Evolutionary conservation across 2,113 vertebrate genomes (phyloP).

Genomic region (Chrysochloris asiatica): DNA sequence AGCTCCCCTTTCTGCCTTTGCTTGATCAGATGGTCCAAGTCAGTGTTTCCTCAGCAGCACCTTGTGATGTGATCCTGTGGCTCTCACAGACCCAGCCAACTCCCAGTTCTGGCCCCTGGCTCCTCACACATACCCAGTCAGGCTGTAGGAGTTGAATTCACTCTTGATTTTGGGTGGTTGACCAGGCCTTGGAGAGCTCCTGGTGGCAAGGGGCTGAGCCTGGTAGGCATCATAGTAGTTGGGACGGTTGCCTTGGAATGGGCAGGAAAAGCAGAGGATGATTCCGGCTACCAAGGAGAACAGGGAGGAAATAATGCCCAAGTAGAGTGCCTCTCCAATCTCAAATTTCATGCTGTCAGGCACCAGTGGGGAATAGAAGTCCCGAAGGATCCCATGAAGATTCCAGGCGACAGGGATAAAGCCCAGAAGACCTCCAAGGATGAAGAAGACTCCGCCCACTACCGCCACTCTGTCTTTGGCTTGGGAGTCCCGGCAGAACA

Average conservation of each 20-base stretch:
- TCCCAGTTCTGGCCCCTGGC: conserved; percentile 70
- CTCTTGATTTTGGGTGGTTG: conserved; percentile 82
- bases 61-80: conserved; percentile 60
- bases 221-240: conserved; percentile 76
- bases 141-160: conserved; percentile 86
- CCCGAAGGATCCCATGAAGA: conserved; percentile 92
- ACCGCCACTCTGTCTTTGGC: conserved; percentile 91
- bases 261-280: conserved; percentile 92
- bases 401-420: conserved; percentile 95
- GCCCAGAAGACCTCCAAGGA: conserved; percentile 90
- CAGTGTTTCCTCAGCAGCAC: conserved; percentile 67
- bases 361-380: conserved; percentile 90
- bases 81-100: conserved; percentile 79
- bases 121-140: conserved; percentile 88
- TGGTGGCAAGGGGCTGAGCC: conserved; percentile 73
- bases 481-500: conserved; percentile 88
- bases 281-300: conserved; percentile 90
- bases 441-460: conserved; percentile 85
- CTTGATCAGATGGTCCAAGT: conserved; percentile 57
- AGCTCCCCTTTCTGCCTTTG: conserved; percentile 53
- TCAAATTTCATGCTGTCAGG: conserved; percentile 93
- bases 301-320: conserved; percentile 91
- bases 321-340: conserved; percentile 93
- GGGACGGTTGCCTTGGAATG: conserved; percentile 44
- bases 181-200: conserved; percentile 75